Percentiles rank a stretch among this genome's conserved stretches.
These are phyloP conservation scores for Smittia aterrima DNA, from an alignment of 2,888 invertebrate genomes.

Conservation along the genomic window DNA sequence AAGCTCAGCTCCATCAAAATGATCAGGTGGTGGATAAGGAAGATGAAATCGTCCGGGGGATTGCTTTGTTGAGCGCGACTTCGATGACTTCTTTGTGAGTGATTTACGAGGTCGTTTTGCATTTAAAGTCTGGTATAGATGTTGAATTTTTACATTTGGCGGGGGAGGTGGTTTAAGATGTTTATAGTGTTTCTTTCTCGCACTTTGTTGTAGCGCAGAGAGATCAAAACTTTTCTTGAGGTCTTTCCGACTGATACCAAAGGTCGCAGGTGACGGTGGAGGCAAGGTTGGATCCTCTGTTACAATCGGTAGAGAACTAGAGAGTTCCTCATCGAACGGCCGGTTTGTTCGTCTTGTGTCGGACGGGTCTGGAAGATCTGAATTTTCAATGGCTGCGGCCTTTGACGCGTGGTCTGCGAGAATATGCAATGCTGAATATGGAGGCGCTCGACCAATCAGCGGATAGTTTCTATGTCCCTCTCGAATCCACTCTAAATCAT, in stretches of 20 bases:
- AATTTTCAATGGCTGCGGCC: conserved; percentile 63
- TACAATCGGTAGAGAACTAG: conserved; percentile 46
- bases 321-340: conserved; percentile 45
- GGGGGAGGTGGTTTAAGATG: conserved; percentile 33
- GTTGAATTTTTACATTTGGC: conserved; percentile 38
- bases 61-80: conserved; percentile 22
- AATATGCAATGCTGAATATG: conserved; percentile 79
- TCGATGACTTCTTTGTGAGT: conserved; percentile 31
- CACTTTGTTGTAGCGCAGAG: conserved; percentile 7
- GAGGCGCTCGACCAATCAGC: conserved; percentile 76
- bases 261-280: conserved; percentile 15
- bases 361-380: conserved; percentile 56
- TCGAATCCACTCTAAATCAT: conserved; percentile 69
- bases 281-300: conserved; percentile 49
- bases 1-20: conserved; percentile 37
- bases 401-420: conserved; percentile 78
- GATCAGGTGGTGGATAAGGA: conserved; percentile 20
- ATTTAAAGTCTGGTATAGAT: conserved; percentile 34
- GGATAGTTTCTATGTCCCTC: conserved; percentile 84
- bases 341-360: conserved; percentile 53
- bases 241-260: conserved; percentile 32
- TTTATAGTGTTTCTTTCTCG: conserved; percentile 32
- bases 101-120: conserved; percentile 38
- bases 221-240: conserved; percentile 28
- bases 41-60: conserved; percentile 26